Conservation (phyloP, 2,888 invertebrate genomes). For the Scrobipalpa atriplicella region DNA sequence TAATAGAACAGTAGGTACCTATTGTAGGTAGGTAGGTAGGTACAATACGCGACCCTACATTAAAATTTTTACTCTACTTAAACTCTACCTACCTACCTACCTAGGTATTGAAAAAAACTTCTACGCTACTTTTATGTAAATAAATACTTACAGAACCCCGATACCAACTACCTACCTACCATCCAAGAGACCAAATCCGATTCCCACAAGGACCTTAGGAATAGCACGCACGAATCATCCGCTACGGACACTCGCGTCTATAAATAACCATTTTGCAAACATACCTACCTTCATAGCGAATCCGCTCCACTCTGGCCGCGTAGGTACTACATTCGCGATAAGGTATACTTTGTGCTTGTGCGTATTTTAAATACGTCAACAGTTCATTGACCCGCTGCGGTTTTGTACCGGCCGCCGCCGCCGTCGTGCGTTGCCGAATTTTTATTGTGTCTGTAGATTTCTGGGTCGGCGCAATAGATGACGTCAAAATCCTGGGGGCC, state of each 20-base stretch:
- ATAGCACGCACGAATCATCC: slow-evolving; percentile 67
- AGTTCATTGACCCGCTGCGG: slow-evolving; percentile 75
- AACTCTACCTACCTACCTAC: slow-evolving; percentile 8
- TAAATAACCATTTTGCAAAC: slow-evolving; percentile 77
- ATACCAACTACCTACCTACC: slow-evolving; percentile 2
- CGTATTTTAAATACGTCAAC: slow-evolving; percentile 80
- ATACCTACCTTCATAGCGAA: slow-evolving; percentile 59
- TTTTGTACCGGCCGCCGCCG: slow-evolving; percentile 55
- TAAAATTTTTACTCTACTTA: background rate
- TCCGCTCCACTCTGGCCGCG: slow-evolving; percentile 62
- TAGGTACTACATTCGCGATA: slow-evolving; percentile 79
- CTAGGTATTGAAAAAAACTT: too few relatives aligned
- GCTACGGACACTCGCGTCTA: slow-evolving; percentile 72
- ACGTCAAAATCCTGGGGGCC: slow-evolving; percentile 73
- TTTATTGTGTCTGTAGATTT: slow-evolving; percentile 82
- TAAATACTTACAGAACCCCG: too few relatives aligned
- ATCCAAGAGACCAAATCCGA: slow-evolving; percentile 51
- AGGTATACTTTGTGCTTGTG: slow-evolving; percentile 74
- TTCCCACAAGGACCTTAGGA: slow-evolving; percentile 61
- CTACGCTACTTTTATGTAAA: too few relatives aligned
- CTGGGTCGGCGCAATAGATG: slow-evolving; percentile 78
- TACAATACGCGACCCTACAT: background rate
- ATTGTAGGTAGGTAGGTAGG: background rate
- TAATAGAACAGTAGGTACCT: background rate
- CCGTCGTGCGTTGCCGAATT: slow-evolving; percentile 69